Evolutionary conservation across 2,888 invertebrate genomes (phyloP).

Genomic region (Drosophila borealis): DNA sequence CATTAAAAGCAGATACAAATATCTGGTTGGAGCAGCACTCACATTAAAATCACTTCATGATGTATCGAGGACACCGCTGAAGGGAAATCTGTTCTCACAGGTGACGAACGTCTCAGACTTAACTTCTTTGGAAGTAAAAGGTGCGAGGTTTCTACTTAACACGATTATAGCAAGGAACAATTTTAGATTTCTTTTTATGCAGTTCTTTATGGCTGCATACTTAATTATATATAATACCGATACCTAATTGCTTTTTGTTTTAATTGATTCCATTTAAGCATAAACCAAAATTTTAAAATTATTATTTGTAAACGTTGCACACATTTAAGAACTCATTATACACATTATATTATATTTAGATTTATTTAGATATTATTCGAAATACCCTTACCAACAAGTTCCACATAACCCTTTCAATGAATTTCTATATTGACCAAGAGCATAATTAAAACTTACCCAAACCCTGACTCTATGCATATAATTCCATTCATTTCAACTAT

Average conservation of each 20-base stretch:
- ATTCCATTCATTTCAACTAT: conserved; percentile 36
- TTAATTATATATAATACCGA: too few species aligned
- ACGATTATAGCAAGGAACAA: neutral
- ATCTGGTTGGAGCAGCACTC: neutral
- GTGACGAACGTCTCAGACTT: neutral
- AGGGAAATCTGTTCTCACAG: neutral
- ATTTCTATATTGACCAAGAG: too few species aligned
- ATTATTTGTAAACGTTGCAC: too few species aligned
- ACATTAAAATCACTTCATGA: neutral
- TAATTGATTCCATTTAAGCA: too few species aligned
- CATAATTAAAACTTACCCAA: neutral
- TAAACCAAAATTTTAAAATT: too few species aligned
- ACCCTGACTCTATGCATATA: conserved; percentile 2
- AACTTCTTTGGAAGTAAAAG: too few species aligned
- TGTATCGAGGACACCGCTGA: conserved; percentile 9
- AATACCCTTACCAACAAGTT: neutral
- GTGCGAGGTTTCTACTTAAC: neutral
- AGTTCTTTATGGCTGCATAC: too few species aligned
- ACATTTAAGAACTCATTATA: too few species aligned
- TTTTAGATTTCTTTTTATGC: too few species aligned
- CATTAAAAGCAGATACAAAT: conserved; percentile 9
- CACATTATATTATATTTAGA: too few species aligned
- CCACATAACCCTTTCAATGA: neutral
- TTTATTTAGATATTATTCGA: too few species aligned
- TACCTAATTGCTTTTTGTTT: too few species aligned